A percentile compares a stretch with the other conserved stretches of the same genome.
phyloP scores from a whole-genome alignment of 2,797 vertebrate species.

The Luscinia megarhynchos region DNA sequence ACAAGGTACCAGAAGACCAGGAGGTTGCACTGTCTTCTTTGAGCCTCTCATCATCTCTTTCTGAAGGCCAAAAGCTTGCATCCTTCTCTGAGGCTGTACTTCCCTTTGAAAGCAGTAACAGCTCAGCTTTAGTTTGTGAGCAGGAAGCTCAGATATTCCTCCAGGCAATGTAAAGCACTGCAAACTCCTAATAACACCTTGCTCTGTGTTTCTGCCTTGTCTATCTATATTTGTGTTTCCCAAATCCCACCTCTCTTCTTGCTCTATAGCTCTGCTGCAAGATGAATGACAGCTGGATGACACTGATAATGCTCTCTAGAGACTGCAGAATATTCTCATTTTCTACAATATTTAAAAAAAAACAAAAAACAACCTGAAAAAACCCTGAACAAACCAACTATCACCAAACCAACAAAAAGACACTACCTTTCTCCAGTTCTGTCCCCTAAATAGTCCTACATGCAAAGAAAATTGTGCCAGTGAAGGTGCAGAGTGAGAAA shows the following conservation, averaged over 20 bases:
- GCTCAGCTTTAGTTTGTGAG: conserved; percentile 18
- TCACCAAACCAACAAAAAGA: neutral
- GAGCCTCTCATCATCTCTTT: conserved; percentile 16
- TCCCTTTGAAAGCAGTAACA: conserved; percentile 66
- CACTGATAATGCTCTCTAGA: neutral
- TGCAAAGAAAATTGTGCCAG: neutral
- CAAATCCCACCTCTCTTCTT: neutral
- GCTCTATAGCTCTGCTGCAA: neutral
- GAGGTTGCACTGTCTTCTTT: conserved; percentile 67
- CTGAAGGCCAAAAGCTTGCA: conserved; percentile 33
- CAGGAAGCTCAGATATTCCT: neutral
- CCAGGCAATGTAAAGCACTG: neutral
- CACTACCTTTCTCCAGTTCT: neutral
- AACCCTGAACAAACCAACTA: fast-evolving
- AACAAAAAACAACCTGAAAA: neutral
- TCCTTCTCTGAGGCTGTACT: conserved; percentile 26
- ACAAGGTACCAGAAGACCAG: conserved; percentile 81
- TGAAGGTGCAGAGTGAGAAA: neutral
- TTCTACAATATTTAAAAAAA: neutral
- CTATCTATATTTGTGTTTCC: neutral
- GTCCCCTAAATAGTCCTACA: neutral
- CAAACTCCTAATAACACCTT: neutral
- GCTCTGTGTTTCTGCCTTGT: neutral
- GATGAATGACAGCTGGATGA: neutral
- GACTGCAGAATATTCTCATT: neutral